A percentile compares a stretch with the other conserved stretches of the same genome.
Conservation (phyloP, 2,797 vertebrate genomes). For the Serranus cabrilla region DNA sequence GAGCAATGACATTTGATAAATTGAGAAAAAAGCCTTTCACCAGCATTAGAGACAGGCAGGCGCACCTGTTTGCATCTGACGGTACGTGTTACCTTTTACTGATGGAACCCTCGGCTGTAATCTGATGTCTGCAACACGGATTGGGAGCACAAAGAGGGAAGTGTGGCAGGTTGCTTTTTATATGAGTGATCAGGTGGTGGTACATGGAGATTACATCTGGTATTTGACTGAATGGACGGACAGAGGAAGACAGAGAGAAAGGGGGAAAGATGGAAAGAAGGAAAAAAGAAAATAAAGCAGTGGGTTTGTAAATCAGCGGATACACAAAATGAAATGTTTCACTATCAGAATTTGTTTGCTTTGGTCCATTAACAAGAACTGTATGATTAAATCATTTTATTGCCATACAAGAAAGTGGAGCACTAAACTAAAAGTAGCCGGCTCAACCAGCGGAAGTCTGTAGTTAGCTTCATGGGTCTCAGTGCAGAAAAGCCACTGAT, state of each 20-base stretch:
- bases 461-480: too few species aligned
- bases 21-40: constrained; percentile 58
- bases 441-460: too few species aligned
- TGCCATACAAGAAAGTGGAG: too few species aligned
- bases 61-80: constrained; percentile 34
- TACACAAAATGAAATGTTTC: too few species aligned
- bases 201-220: constrained; percentile 41
- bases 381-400: too few species aligned
- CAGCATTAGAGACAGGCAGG: constrained; percentile 38
- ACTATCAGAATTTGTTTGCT: too few species aligned
- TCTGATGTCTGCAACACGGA: constrained; percentile 37
- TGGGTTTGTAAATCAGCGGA: too few species aligned
- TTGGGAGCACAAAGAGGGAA: constrained; percentile 35
- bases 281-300: background rate
- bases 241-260: background rate
- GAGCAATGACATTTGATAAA: constrained; percentile 75
- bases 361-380: too few species aligned
- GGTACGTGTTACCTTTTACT: constrained; percentile 41
- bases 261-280: background rate
- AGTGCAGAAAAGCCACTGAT: too few species aligned
- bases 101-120: constrained; percentile 37
- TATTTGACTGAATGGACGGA: constrained; percentile 8
- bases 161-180: constrained; percentile 59
- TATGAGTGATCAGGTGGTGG: constrained; percentile 46
- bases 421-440: too few species aligned